Evolutionary conservation across 2,113 vertebrate species (phyloP), one percentile per base, ranked within the genome.

Genomic region (Urocynchramus pylzowi): DNA sequence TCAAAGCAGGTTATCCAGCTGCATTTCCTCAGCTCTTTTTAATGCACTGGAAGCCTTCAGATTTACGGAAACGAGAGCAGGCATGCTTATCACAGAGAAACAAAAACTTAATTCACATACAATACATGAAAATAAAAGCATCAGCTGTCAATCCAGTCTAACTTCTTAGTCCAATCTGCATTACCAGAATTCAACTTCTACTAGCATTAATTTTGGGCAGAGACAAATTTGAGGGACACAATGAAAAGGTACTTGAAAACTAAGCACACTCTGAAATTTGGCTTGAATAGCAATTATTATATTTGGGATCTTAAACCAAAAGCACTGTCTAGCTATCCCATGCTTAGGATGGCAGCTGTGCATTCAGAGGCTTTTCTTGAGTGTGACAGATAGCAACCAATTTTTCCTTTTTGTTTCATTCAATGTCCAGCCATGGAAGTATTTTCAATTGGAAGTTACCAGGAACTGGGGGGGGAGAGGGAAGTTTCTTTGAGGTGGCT

Each of bases 381-480:
- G 56, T 2, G 11, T 39, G 56, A 42, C 35, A 79, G n/a, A 10
- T 6, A 23, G 30, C 26, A 85, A 84, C 3, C 7, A 54, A 14
- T 23, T 31, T 56, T 75, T 37, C 33, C 47, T 69, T 75, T 56
- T 37, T 45, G 11, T 68, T 92, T 78, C 57, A 54, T 11, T 89
- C 47, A 80, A 8, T 9, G 31, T 11, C 37, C 37, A 84, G 64
- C 7, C 5, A 5, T 3, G 5, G 21, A 81, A 86, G 19, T 45
- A 59, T 20, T 78, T 92, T 35, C 37, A 82, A 30, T 12, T 24
- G 33, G 21, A 75, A 80, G 17, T 31, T 35, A 67, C 0, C 2
- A 35, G 16, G 30, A 74, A 81, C 0, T 26, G 11, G 12, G 8
- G 2, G 1, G 28, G 9, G 9, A 10, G 33, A 11, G 6, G 10